A percentile compares a stretch with the other conserved stretches of the same genome.
These are phyloP conservation scores for Volucella bombylans DNA, from an alignment of 2,888 invertebrate genomes.

Conservation along the genomic window DNA sequence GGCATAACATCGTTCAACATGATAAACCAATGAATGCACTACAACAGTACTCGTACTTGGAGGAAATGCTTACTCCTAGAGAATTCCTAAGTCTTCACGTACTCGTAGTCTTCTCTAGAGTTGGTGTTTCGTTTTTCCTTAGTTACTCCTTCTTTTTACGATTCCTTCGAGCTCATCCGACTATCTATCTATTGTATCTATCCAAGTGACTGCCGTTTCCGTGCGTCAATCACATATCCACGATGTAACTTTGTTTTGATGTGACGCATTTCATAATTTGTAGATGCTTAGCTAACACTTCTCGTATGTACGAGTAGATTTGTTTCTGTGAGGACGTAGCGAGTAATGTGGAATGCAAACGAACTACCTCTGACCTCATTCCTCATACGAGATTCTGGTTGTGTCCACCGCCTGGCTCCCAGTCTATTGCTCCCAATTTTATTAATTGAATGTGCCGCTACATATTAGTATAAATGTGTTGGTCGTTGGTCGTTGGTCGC, in stretches of 20 bases:
- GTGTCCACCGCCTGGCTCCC: constrained; percentile 39
- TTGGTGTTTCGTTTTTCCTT: constrained; percentile 4
- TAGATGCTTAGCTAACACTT: background rate
- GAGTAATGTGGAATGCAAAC: constrained; percentile 59
- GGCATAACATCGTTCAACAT: constrained; percentile 65
- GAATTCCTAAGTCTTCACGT: constrained; percentile 64
- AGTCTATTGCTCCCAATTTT: constrained; percentile 72
- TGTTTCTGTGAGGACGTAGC: constrained; percentile 1
- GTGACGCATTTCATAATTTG: constrained; percentile 37
- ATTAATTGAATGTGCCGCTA: constrained; percentile 62
- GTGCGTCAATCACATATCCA: constrained; percentile 47
- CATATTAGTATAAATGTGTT: too few species aligned
- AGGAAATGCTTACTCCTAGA: constrained; percentile 24
- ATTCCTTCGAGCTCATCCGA: too few species aligned
- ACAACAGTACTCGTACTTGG: background rate
- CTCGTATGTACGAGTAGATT: background rate
- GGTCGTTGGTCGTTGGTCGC: too few species aligned
- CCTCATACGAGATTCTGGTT: constrained; percentile 51
- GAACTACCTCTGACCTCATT: constrained; percentile 73
- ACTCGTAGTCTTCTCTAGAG: constrained; percentile 47
- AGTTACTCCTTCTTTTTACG: too few species aligned
- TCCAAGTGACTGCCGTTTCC: constrained; percentile 55
- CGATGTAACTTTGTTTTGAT: constrained; percentile 35
- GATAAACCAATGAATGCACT: constrained; percentile 56
- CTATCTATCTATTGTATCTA: too few species aligned